A percentile compares a stretch with the other conserved stretches of the same genome.
phyloP scores from a whole-genome alignment of 2,888 invertebrate genomes.

The Cerceris ruficornis region DNA sequence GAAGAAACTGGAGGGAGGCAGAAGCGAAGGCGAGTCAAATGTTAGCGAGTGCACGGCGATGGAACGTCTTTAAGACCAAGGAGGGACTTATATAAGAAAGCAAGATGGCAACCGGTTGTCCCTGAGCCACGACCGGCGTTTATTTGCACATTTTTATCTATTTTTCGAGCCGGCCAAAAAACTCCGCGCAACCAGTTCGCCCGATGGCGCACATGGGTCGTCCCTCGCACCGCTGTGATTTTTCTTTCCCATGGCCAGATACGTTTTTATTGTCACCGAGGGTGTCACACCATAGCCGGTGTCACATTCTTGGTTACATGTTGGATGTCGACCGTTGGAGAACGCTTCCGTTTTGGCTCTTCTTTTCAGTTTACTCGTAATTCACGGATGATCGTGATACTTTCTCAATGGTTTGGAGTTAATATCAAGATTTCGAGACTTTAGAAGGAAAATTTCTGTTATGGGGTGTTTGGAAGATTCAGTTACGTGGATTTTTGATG shows the following conservation, averaged over 20 bases:
- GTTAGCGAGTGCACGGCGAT: slow-evolving; percentile 72
- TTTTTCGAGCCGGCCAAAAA: slow-evolving; percentile 76
- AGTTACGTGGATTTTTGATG: too few species aligned
- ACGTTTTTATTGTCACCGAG: slow-evolving; percentile 44
- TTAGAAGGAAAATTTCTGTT: too few species aligned
- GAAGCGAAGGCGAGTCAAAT: slow-evolving; percentile 68
- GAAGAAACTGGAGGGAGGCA: slow-evolving; percentile 30
- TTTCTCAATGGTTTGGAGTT: background rate
- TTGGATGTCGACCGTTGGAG: background rate
- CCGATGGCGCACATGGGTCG: slow-evolving; percentile 61
- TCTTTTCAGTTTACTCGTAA: background rate
- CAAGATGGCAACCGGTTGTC: slow-evolving; percentile 81
- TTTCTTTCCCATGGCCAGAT: slow-evolving; percentile 52
- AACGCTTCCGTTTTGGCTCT: background rate
- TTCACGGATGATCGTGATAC: background rate
- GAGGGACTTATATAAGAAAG: slow-evolving; percentile 81
- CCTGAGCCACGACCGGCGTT: slow-evolving; percentile 79
- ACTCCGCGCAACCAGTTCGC: slow-evolving; percentile 66
- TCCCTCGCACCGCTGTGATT: slow-evolving; percentile 50
- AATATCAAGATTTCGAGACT: background rate
- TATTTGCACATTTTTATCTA: slow-evolving; percentile 81
- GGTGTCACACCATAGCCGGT: slow-evolving; percentile 22
- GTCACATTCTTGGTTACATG: slow-evolving; percentile 30
- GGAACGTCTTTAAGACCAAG: slow-evolving; percentile 73
- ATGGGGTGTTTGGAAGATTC: too few species aligned